These are phyloP conservation scores for Poeciliopsis infans DNA, from an alignment of 2,797 vertebrate species.

Conservation along the genomic window DNA sequence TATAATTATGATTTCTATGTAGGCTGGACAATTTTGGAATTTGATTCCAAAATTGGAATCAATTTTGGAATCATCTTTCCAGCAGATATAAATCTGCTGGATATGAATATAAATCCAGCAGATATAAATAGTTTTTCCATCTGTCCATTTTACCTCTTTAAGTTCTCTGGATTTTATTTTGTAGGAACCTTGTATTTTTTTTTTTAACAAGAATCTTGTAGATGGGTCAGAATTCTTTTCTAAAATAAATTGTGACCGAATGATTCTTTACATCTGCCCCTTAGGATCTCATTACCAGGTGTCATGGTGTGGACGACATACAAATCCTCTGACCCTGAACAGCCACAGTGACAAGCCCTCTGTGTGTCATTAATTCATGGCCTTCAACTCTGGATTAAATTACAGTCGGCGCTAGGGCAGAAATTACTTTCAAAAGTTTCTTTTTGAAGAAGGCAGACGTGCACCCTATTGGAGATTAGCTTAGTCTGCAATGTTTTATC, in stretches of 20 bases:
- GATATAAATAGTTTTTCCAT: neutral
- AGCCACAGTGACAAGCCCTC: slow-evolving; percentile 10
- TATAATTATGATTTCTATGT: neutral
- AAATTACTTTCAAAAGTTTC: slow-evolving; percentile 55
- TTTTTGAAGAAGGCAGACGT: slow-evolving; percentile 21
- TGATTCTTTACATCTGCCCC: neutral
- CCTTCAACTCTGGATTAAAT: slow-evolving; percentile 70
- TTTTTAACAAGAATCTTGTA: neutral
- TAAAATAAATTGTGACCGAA: neutral
- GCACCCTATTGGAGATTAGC: slow-evolving; percentile 14
- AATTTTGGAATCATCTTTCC: neutral
- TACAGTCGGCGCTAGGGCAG: slow-evolving; percentile 45
- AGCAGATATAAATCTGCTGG: neutral
- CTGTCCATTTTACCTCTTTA: neutral
- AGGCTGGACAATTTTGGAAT: neutral
- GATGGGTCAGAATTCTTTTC: neutral
- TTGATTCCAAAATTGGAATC: neutral
- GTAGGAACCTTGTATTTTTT: neutral
- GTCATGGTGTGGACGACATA: slow-evolving; percentile 45
- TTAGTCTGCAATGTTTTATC: slow-evolving; percentile 43
- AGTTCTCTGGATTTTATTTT: neutral
- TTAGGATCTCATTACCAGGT: slow-evolving; percentile 40
- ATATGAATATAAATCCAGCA: neutral
- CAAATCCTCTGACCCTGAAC: slow-evolving; percentile 52
- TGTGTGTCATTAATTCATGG: slow-evolving; percentile 74